Evolutionary conservation across 1,140 invertebrate species (phyloP).

Genomic region (Condylostylus longicornis): DNA sequence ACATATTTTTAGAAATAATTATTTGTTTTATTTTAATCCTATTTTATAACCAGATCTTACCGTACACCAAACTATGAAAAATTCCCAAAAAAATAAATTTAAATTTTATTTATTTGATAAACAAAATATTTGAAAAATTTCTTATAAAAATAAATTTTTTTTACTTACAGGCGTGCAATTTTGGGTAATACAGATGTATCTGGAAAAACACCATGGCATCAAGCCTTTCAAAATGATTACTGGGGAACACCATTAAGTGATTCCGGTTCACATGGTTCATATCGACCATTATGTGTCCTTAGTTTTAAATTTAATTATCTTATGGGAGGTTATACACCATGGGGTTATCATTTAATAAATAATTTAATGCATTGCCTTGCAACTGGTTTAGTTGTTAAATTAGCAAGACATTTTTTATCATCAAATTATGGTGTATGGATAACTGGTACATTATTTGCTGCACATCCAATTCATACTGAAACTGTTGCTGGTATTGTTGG

Average conservation of each 20-base stretch:
- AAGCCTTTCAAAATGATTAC: conserved; percentile 72
- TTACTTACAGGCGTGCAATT: conserved; percentile 65
- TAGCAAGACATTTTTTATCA: conserved; percentile 48
- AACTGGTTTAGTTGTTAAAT: conserved; percentile 60
- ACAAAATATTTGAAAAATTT: too few species aligned
- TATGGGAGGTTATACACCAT: conserved; percentile 70
- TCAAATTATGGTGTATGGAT: conserved; percentile 51
- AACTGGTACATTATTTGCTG: conserved; percentile 77
- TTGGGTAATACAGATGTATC: conserved; percentile 73
- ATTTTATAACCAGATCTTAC: too few species aligned
- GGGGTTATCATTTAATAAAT: conserved; percentile 85
- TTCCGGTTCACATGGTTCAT: conserved; percentile 81
- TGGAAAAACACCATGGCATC: conserved; percentile 51
- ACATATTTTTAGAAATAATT: too few species aligned
- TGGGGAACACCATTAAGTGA: conserved; percentile 81
- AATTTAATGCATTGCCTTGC: conserved; percentile 69
- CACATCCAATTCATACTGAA: conserved; percentile 92
- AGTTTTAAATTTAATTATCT: conserved; percentile 85
- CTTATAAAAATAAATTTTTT: too few species aligned
- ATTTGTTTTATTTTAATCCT: too few species aligned
- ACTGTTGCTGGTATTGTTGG: conserved; percentile 94
- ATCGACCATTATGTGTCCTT: conserved; percentile 78
- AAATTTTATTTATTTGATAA: too few species aligned
- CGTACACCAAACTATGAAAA: too few species aligned
- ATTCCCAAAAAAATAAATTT: too few species aligned